Evolutionary conservation across 2,797 vertebrate genomes (phyloP).

Genomic region (Rhinoraja longicauda): DNA sequence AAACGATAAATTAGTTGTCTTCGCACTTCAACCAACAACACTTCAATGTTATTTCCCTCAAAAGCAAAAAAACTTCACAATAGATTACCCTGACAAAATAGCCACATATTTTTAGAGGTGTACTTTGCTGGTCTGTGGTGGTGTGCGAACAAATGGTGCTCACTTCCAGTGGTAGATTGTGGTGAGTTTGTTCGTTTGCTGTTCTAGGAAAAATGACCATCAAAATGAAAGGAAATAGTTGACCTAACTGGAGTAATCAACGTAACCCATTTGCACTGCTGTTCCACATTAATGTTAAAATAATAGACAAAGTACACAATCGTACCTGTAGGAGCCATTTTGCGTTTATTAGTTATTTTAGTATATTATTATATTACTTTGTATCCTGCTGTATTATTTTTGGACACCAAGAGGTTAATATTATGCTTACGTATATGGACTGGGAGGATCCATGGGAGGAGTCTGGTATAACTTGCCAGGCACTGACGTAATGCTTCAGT

Average conservation of each 20-base stretch:
- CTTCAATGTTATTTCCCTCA: neutral
- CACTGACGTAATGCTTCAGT: too few species aligned
- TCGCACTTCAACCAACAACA: too few species aligned
- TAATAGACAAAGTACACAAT: too few species aligned
- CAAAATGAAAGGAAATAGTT: neutral
- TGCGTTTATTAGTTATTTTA: too few species aligned
- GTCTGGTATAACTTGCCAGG: too few species aligned
- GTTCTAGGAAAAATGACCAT: neutral
- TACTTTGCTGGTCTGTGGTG: too few species aligned
- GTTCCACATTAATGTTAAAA: neutral
- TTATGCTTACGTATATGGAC: too few species aligned
- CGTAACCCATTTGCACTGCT: neutral
- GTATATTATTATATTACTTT: too few species aligned
- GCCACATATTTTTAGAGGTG: neutral
- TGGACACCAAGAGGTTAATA: too few species aligned
- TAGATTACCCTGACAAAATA: neutral
- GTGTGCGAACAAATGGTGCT: neutral
- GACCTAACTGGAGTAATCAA: neutral
- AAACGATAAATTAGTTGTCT: neutral
- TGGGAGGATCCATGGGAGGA: too few species aligned
- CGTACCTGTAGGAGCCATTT: too few species aligned
- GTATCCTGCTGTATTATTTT: too few species aligned
- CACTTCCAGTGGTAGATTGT: neutral
- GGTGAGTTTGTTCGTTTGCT: neutral
- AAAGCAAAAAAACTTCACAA: neutral